Evolutionary conservation across 2,888 invertebrate species (phyloP), one percentile per base, ranked within the genome.

Genomic region (Folsomia manolachei): DNA sequence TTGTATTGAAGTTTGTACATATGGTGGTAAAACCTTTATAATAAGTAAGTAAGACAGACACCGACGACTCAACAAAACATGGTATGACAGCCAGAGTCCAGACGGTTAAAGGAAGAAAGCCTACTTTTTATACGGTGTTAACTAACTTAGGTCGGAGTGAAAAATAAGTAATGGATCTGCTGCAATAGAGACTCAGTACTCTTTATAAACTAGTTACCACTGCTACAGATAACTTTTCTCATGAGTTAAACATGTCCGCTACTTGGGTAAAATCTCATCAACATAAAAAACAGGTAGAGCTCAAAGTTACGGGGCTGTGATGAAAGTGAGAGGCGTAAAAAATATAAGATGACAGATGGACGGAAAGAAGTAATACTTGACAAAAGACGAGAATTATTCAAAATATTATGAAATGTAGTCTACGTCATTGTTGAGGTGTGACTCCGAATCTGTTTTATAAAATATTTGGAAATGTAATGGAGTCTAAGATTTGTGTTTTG

Each of bases 221-320:
- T 14, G 14, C 39, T 39, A 14, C 39, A 39, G 7, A 9, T 4
- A 9, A 9, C 7, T 14, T 14, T 39, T 51, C 65, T 66, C 65
- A 66, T 66, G 65, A 51, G 65, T 66, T 66, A 66, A 66, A 66
- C 65, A 66, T 66, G 65, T 66, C 65, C 56, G 7, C 7, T 51
- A 21, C 27, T 51, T 52, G 23, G n/a, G 23, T n/a, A 66, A 66
- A 27, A 66, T 66, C 65, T 60, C 60, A n/a, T 60, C 60, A 60
- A 60, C 60, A 19, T 60, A 60, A 19, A 19, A 60, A 60, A n/a
- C 21, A 60, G 21, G 60, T 60, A 4, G 39, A 39, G 39, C 14
- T 39, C 39, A 14, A 39, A 39, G 14, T 14, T 39, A n/a, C n/a
- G n/a, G n/a, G n/a, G n/a, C n/a, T n/a, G n/a, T n/a, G n/a, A n/a